phyloP scores from a whole-genome alignment of 2,113 vertebrate genomes.

The Erythrocercus mccallii region DNA sequence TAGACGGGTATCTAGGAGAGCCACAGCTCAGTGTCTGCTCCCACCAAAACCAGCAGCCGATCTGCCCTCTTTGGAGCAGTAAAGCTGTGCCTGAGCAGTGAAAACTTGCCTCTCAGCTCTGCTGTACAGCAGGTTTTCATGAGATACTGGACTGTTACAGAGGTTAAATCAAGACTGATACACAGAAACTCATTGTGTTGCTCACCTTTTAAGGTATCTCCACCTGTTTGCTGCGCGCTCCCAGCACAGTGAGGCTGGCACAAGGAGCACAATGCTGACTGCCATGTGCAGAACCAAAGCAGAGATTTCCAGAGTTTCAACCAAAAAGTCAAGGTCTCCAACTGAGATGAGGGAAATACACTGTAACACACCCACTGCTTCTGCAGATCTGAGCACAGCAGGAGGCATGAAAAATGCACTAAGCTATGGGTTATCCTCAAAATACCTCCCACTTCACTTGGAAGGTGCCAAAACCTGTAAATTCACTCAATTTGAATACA shows the following conservation, averaged over 20 bases:
- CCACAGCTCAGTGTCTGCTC: background rate
- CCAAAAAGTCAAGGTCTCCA: background rate
- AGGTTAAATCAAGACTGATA: background rate
- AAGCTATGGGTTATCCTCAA: slow-evolving; percentile 32
- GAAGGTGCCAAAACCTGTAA: slow-evolving; percentile 41
- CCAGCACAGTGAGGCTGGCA: background rate
- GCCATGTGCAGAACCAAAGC: background rate
- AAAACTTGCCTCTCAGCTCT: background rate
- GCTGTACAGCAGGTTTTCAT: background rate
- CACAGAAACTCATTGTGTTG: background rate
- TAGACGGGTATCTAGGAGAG: background rate
- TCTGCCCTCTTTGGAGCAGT: background rate
- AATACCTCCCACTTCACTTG: slow-evolving; percentile 52
- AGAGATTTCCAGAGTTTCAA: background rate
- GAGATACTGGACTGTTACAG: background rate
- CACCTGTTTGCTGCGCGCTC: fast-evolving
- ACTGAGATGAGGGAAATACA: slow-evolving; percentile 17
- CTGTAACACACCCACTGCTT: background rate
- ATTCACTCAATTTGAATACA: slow-evolving; percentile 37
- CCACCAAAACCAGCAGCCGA: background rate
- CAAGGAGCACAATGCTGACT: fast-evolving
- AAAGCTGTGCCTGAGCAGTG: background rate
- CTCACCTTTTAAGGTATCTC: background rate
- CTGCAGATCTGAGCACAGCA: slow-evolving; percentile 41
- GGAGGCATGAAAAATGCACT: slow-evolving; percentile 16